Base-by-base conservation (phyloP, 2,888 invertebrate species). In the Megastigmus dorsalis region DNA sequence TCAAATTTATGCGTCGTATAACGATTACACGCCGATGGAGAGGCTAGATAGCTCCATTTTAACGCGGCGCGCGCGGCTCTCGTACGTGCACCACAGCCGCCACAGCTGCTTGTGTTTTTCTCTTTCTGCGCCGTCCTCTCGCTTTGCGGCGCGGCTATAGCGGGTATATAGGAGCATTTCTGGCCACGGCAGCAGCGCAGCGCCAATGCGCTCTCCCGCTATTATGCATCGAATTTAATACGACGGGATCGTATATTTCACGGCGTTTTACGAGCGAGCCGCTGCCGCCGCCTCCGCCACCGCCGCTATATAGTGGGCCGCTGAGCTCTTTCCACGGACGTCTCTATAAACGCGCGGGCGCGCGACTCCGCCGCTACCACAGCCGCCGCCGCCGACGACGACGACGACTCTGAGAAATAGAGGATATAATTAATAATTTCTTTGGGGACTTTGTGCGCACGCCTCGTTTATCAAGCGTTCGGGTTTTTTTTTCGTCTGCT, bases 181-280 rank as follows among this genome's bases (percentile, higher is more conserved):
- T 67, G 28, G 54, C 60, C 26, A 20, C 71, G 59, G 15, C 52
- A 18, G 28, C 48, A n/a, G n/a, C n/a, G n/a, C n/a, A n/a, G n/a
- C n/a, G n/a, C n/a, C n/a, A n/a, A n/a, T n/a, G n/a, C n/a, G n/a
- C n/a, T n/a, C n/a, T n/a, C n/a, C 57, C 38, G 73, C 48, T 54
- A 63, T 74, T 68, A 74, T 74, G 74, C 74, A 63, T 68, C 62
- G 62, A 63, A 65, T 69, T 69, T 69, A 48, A 74, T 70, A 59
- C 54, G 65, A 50, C 59, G 59, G 45, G 54, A 28, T 55, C 73
- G 57, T 72, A 72, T 72, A 72, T 72, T 59, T 72, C 59, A 66
- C 41, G 30, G 59, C 59, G 59, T 72, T 72, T n/a, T 72, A 72
- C 66, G 72, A 62, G 62, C 41, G 7, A 41, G n/a, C n/a, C 28